phyloP scores from a whole-genome alignment of 2,888 invertebrate genomes.

The Horisme vitalbata region DNA sequence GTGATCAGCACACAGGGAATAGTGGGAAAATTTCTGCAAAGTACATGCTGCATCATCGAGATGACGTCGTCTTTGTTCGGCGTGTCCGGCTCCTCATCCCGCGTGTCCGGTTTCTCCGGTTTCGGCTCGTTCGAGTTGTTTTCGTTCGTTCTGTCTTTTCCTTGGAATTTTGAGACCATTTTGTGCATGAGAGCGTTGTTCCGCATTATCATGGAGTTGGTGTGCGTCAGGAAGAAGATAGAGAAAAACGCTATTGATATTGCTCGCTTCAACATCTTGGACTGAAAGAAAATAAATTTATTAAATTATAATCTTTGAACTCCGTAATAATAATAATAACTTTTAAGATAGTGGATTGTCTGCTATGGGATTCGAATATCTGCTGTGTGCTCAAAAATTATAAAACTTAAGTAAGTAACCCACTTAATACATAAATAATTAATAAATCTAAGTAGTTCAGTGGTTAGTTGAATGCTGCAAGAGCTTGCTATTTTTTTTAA shows the following conservation, averaged over 20 bases:
- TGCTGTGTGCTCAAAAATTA: no score
- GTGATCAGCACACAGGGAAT: constrained; percentile 66
- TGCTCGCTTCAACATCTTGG: constrained; percentile 14
- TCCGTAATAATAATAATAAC: no score
- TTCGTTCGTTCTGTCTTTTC: constrained; percentile 43
- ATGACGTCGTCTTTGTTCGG: no score
- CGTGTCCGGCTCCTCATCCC: no score
- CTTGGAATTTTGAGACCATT: constrained; percentile 69
- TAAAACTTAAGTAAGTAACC: no score
- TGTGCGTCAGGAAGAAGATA: constrained; percentile 27
- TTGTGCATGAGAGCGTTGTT: constrained; percentile 69
- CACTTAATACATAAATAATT: no score
- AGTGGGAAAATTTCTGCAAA: constrained; percentile 66
- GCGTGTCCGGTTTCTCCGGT: constrained; percentile 26
- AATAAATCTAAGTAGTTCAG: no score
- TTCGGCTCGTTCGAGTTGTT: constrained; percentile 31
- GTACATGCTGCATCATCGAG: constrained; percentile 61
- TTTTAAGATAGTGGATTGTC: no score
- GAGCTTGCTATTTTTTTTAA: no score
- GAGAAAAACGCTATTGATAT: constrained; percentile 27
- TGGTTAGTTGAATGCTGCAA: no score
- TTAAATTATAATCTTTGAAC: no score
- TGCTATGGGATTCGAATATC: no score
- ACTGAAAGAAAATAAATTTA: constrained; percentile 19
- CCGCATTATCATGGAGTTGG: constrained; percentile 55